These are phyloP conservation scores for Trichonephila clavipes DNA, from an alignment of 1,140 invertebrate genomes.

Conservation along the genomic window DNA sequence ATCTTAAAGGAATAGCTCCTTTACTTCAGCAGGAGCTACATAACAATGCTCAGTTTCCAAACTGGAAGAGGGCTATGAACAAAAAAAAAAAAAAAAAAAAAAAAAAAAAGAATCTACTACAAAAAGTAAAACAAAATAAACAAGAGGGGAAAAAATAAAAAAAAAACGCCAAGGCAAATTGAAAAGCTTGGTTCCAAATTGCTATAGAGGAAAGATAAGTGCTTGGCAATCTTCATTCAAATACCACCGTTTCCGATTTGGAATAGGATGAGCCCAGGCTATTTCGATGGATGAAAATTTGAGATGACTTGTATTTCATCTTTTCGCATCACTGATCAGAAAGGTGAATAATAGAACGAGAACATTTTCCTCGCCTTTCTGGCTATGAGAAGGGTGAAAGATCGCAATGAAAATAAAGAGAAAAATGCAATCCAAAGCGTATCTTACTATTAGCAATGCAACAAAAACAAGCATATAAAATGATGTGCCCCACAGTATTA, in stretches of 20 bases:
- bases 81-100: conserved; percentile 20
- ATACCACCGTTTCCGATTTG: neutral
- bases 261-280: neutral
- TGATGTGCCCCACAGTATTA: conserved; percentile 47
- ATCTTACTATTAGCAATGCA: conserved; percentile 33
- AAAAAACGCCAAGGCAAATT: conserved; percentile 1
- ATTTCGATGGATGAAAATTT: neutral
- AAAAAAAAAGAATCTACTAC: neutral
- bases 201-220: conserved; percentile 3
- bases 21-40: neutral
- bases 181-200: conserved; percentile 61
- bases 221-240: conserved; percentile 46
- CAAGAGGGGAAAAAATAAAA: neutral
- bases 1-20: neutral
- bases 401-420: neutral
- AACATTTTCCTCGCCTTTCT: neutral
- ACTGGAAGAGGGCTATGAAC: neutral
- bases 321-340: neutral
- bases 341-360: neutral
- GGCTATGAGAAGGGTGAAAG: neutral
- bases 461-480: conserved; percentile 43
- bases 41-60: conserved; percentile 59
- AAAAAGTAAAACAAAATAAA: neutral
- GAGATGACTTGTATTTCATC: neutral
- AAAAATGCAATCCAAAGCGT: neutral